Conservation (phyloP, 1,140 invertebrate genomes). For the Lordiphosa clarofinis region DNA sequence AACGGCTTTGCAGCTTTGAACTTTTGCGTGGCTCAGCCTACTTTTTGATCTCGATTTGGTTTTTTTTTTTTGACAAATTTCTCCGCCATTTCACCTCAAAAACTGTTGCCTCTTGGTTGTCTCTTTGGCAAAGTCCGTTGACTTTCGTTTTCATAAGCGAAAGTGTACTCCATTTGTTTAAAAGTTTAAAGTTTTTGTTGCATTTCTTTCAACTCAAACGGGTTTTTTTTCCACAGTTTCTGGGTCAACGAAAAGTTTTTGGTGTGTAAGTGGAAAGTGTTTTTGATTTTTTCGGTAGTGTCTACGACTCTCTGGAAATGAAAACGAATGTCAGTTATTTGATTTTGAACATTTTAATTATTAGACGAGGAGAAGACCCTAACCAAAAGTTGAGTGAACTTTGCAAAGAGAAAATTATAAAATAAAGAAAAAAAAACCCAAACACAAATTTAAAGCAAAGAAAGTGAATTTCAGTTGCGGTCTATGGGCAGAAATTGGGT, state of each 20-base stretch:
- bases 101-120: conserved; percentile 11
- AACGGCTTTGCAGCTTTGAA: conserved; percentile 35
- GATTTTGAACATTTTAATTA: conserved; percentile 71
- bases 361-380: conserved; percentile 11
- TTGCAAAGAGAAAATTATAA: conserved; percentile 42
- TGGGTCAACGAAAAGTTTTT: conserved; percentile 60
- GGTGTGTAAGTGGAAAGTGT: conserved; percentile 54
- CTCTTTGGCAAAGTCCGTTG: conserved; percentile 59
- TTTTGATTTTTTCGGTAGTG: conserved; percentile 14
- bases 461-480: conserved; percentile 65
- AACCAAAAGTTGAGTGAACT: conserved; percentile 54
- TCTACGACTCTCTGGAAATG: conserved; percentile 7
- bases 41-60: conserved; percentile 25
- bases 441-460: conserved; percentile 48
- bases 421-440: conserved; percentile 17
- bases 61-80: conserved; percentile 59
- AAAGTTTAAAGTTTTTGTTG: conserved; percentile 59
- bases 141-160: conserved; percentile 78
- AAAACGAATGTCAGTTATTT: conserved; percentile 42
- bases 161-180: conserved; percentile 77
- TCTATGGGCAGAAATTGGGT: conserved; percentile 53
- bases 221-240: conserved; percentile 46
- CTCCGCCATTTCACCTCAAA: conserved; percentile 64
- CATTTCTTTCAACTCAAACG: conserved; percentile 46
- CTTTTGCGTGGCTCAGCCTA: conserved; percentile 34